A percentile compares a stretch with the other conserved stretches of the same genome.
phyloP scores from a whole-genome alignment of 2,113 vertebrate genomes.

The Marcusenius ussheri region DNA sequence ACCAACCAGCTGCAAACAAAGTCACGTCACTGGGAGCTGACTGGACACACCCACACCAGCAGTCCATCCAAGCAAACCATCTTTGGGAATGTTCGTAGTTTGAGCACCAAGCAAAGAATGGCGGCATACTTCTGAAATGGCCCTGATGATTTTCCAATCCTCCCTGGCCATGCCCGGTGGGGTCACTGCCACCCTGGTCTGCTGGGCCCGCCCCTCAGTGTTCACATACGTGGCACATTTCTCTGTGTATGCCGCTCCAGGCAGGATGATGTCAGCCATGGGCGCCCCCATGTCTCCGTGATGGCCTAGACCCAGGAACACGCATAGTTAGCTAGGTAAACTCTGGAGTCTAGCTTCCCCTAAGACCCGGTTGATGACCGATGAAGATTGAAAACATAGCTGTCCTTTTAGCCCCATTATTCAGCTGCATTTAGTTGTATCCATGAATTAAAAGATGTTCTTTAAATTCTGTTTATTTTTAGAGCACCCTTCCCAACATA shows the following conservation, averaged over 20 bases:
- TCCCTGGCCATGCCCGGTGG: slow-evolving; percentile 87
- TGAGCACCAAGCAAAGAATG: not conserved
- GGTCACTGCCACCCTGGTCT: slow-evolving; percentile 83
- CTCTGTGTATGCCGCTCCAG: slow-evolving; percentile 91
- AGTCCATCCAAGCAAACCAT: not conserved
- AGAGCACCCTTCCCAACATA: not conserved
- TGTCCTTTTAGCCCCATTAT: not conserved
- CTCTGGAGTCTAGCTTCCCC: not conserved
- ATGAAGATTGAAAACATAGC: not conserved
- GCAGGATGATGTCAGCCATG: slow-evolving; percentile 87
- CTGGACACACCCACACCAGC: not conserved
- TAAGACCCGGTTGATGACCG: not conserved
- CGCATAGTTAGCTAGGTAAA: not conserved
- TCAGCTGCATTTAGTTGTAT: not conserved
- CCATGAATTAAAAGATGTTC: not conserved
- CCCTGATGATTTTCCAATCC: slow-evolving; percentile 93
- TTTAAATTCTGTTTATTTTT: not conserved
- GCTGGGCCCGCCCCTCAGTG: slow-evolving; percentile 88
- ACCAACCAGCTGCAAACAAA: slow-evolving; percentile 70
- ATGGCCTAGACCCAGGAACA: slow-evolving; percentile 66
- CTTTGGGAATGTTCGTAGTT: not conserved
- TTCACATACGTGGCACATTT: slow-evolving; percentile 88
- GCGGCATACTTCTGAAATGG: slow-evolving; percentile 79
- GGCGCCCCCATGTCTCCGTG: slow-evolving; percentile 87
- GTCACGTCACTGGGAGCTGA: not conserved